phyloP scores from a whole-genome alignment of 1,140 invertebrate species.

The Frieseomelitta varia region DNA sequence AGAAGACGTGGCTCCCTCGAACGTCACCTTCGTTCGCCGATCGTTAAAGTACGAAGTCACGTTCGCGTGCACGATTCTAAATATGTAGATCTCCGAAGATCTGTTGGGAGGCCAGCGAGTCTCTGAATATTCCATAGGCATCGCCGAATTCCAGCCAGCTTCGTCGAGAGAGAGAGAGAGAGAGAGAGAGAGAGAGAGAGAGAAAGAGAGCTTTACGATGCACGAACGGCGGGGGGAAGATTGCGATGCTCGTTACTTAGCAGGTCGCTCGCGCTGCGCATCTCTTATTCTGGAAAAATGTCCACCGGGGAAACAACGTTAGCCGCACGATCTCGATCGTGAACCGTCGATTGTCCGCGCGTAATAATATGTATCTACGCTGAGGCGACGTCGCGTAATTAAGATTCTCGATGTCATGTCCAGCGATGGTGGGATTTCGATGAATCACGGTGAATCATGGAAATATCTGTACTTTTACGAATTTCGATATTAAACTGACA shows the following conservation, averaged over 20 bases:
- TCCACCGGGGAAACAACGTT: slow-evolving; percentile 20
- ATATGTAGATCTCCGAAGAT: slow-evolving; percentile 52
- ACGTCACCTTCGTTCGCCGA: slow-evolving; percentile 55
- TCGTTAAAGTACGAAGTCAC: slow-evolving; percentile 52
- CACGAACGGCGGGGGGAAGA: slow-evolving; percentile 23
- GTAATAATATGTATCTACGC: neutral
- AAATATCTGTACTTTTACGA: too few relatives aligned
- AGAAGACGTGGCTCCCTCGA: slow-evolving; percentile 15
- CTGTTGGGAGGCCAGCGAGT: slow-evolving; percentile 8
- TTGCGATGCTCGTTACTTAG: slow-evolving; percentile 39
- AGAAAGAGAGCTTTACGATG: slow-evolving; percentile 30
- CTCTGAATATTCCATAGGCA: slow-evolving; percentile 48
- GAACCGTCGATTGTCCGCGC: neutral
- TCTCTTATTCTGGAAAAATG: slow-evolving; percentile 38
- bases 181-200: too few relatives aligned
- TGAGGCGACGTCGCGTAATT: neutral
- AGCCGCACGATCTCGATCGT: slow-evolving; percentile 31
- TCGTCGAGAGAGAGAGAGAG: neutral
- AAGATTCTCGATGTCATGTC: neutral
- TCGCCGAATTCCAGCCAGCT: slow-evolving; percentile 43
- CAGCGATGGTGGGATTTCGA: neutral
- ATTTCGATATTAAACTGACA: too few relatives aligned
- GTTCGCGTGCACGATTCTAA: slow-evolving; percentile 51
- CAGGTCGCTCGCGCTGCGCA: slow-evolving; percentile 29
- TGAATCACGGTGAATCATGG: too few relatives aligned